phyloP scores from a whole-genome alignment of 2,113 vertebrate species.

The Poeciliopsis prolifica region DNA sequence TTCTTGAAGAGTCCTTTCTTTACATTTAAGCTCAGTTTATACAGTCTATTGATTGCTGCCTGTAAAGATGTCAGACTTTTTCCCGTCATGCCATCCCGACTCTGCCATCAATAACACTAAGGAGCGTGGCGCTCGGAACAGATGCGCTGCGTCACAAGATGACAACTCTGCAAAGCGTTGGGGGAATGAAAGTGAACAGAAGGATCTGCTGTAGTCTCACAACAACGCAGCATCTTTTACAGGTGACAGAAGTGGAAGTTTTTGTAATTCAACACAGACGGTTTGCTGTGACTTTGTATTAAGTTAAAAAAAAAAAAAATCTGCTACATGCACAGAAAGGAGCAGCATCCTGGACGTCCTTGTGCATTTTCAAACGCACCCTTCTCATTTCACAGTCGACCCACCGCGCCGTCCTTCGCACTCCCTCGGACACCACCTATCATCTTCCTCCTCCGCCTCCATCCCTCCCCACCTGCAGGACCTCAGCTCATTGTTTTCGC shows the following conservation, averaged over 20 bases:
- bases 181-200: not conserved
- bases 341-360: slow-evolving; percentile 48
- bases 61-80: slow-evolving; percentile 16
- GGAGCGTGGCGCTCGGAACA: not conserved
- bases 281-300: slow-evolving; percentile 14
- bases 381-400: slow-evolving; percentile 71
- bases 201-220: not conserved
- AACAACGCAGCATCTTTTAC: slow-evolving; percentile 3
- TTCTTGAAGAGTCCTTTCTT: slow-evolving; percentile 15
- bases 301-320: slow-evolving; percentile 3
- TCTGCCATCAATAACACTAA: not conserved
- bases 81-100: not conserved
- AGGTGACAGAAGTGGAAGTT: slow-evolving; percentile 33
- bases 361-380: slow-evolving; percentile 57
- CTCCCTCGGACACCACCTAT: slow-evolving; percentile 48
- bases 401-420: slow-evolving; percentile 57
- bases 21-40: not conserved
- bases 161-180: not conserved
- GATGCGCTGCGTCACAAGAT: not conserved
- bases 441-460: slow-evolving; percentile 27
- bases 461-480: slow-evolving; percentile 49
- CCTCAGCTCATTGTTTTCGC: slow-evolving; percentile 69
- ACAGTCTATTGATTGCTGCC: slow-evolving; percentile 29
- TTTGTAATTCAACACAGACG: slow-evolving; percentile 2
- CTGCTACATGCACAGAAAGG: slow-evolving; percentile 39